A percentile compares a stretch with the other conserved stretches of the same genome.
Conservation (phyloP, 2,113 vertebrate species). For the Lepus timidus region DNA sequence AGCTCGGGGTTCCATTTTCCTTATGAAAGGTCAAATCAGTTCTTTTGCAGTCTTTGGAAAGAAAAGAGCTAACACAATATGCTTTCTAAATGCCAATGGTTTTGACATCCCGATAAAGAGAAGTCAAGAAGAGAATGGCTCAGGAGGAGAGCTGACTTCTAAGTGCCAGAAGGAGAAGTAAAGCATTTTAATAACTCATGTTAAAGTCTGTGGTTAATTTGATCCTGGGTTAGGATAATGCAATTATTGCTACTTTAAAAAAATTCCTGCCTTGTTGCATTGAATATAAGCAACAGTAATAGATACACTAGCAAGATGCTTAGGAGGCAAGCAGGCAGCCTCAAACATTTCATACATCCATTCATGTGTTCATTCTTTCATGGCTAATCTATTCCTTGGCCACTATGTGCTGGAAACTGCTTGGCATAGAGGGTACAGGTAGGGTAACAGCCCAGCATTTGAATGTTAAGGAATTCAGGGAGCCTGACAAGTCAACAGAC, state of each 20-base stretch:
- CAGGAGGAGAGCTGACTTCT: not conserved
- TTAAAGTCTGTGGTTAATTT: conserved; percentile 3
- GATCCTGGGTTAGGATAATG: not conserved
- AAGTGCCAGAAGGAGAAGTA: not conserved
- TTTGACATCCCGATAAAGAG: not conserved
- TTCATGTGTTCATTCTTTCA: not conserved
- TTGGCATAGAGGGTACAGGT: not conserved
- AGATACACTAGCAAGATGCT: not conserved
- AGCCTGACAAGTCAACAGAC: too few relatives aligned
- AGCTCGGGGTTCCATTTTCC: conserved; percentile 6
- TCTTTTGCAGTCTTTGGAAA: conserved; percentile 21
- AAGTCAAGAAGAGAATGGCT: not conserved
- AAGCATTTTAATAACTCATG: conserved; percentile 23
- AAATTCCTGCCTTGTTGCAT: not conserved
- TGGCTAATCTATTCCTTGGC: not conserved
- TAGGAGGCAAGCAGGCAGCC: not conserved
- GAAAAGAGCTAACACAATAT: not conserved
- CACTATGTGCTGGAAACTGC: not conserved
- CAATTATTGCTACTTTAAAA: not conserved
- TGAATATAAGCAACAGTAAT: not conserved
- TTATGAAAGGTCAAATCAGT: conserved; percentile 62
- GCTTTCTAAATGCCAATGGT: not conserved
- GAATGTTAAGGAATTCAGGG: not conserved
- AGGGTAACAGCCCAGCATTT: not conserved
- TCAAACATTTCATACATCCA: not conserved